Conservation (phyloP, 2,113 vertebrate species). For the Oxygymnocypris stewartii region DNA sequence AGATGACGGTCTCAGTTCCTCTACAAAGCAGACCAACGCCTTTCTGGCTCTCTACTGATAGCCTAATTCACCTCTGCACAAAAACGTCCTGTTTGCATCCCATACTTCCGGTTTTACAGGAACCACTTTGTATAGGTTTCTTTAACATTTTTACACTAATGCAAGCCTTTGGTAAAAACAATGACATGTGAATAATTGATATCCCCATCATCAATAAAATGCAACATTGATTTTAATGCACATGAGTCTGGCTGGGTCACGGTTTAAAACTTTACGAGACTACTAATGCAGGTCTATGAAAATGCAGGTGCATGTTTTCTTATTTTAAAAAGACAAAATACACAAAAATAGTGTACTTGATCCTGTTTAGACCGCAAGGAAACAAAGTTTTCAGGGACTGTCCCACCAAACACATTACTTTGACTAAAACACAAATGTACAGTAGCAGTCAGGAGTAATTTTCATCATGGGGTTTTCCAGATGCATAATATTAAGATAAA, state of each 20-base stretch:
- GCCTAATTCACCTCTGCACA: neutral
- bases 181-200: neutral
- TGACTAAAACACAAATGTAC: neutral
- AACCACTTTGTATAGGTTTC: neutral
- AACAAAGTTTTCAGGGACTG: neutral
- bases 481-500: neutral
- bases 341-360: neutral
- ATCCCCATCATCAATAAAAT: neutral
- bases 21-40: constrained; percentile 55
- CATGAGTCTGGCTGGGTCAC: neutral
- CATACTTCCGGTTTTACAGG: constrained; percentile 37
- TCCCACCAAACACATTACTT: neutral
- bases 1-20: constrained; percentile 58
- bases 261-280: neutral
- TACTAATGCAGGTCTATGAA: neutral
- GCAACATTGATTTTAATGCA: neutral
- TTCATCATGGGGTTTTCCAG: constrained; percentile 45
- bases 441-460: neutral
- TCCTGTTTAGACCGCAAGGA: neutral
- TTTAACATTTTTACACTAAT: neutral
- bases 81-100: constrained; percentile 2
- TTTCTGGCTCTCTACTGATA: constrained; percentile 47
- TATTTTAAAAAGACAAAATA: neutral
- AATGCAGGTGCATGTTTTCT: neutral
- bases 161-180: neutral